A percentile compares a stretch with the other conserved stretches of the same genome.
These are phyloP conservation scores for Sitobion miscanthi DNA, from an alignment of 1,140 invertebrate genomes.

Conservation along the genomic window DNA sequence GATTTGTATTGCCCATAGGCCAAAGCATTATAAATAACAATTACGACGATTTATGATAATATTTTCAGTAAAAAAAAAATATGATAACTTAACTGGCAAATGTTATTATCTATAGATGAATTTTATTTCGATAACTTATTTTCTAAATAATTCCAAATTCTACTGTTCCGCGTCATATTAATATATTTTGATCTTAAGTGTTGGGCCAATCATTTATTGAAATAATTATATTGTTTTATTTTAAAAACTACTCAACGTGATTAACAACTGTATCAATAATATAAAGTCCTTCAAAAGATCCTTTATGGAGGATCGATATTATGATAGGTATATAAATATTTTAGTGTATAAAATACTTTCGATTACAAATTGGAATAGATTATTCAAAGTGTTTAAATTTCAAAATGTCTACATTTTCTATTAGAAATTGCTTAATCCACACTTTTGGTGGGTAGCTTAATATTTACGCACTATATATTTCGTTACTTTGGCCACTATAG, in stretches of 20 bases:
- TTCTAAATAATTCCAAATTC: background rate
- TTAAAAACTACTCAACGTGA: background rate
- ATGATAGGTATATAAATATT: background rate
- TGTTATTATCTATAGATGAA: background rate
- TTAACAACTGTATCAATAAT: background rate
- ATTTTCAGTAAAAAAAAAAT: background rate
- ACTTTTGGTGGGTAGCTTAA: background rate
- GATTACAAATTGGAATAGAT: background rate
- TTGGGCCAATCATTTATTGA: background rate
- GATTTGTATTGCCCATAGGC: background rate
- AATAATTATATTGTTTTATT: background rate
- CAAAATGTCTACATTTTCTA: background rate
- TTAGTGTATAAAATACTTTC: background rate
- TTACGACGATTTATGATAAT: background rate
- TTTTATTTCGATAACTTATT: background rate
- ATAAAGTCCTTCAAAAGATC: background rate
- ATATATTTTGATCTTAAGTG: background rate
- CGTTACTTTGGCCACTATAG: background rate
- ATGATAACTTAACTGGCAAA: background rate
- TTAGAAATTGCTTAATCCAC: background rate
- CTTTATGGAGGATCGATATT: background rate
- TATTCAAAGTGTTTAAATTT: background rate
- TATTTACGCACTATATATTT: constrained; percentile 1
- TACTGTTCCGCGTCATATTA: background rate
- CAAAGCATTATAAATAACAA: constrained; percentile 18